A percentile compares a stretch with the other conserved stretches of the same genome.
These are phyloP conservation scores for Callyntrura sp. DNA, from an alignment of 2,888 invertebrate species.

Conservation along the genomic window DNA sequence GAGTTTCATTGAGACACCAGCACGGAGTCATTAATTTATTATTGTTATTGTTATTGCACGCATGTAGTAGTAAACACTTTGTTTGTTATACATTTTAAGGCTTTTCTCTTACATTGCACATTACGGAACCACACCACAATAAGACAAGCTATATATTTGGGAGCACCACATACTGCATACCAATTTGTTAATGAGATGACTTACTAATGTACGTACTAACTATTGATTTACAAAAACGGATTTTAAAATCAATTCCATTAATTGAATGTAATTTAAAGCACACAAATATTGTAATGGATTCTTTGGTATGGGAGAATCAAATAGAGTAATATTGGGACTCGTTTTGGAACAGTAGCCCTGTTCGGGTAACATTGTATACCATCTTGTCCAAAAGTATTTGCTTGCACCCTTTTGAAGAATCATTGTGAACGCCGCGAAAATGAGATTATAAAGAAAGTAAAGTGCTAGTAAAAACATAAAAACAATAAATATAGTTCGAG, in stretches of 20 bases:
- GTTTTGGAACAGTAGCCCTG: constrained; percentile 54
- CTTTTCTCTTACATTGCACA: no score
- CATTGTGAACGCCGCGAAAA: constrained; percentile 59
- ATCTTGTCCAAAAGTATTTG: constrained; percentile 71
- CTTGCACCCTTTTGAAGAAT: constrained; percentile 50
- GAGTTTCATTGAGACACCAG: no score
- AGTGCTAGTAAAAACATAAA: constrained; percentile 63
- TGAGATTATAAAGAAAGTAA: constrained; percentile 64
- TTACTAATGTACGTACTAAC: neutral
- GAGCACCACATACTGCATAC: neutral
- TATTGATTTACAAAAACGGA: neutral
- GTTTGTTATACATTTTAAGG: no score
- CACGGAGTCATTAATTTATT: no score
- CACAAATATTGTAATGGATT: constrained; percentile 67
- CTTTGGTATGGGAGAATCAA: constrained; percentile 49
- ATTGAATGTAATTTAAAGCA: constrained; percentile 39
- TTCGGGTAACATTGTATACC: constrained; percentile 69
- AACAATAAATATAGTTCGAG: constrained; percentile 80
- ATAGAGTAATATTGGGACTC: constrained; percentile 35
- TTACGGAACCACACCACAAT: no score
- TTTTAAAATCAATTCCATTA: constrained; percentile 44
- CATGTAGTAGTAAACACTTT: no score
- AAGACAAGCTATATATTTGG: no score
- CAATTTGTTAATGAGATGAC: neutral
- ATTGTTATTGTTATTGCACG: no score